Evolutionary conservation across 1,140 invertebrate genomes (phyloP).

Genomic region (Megalopta genalis): DNA sequence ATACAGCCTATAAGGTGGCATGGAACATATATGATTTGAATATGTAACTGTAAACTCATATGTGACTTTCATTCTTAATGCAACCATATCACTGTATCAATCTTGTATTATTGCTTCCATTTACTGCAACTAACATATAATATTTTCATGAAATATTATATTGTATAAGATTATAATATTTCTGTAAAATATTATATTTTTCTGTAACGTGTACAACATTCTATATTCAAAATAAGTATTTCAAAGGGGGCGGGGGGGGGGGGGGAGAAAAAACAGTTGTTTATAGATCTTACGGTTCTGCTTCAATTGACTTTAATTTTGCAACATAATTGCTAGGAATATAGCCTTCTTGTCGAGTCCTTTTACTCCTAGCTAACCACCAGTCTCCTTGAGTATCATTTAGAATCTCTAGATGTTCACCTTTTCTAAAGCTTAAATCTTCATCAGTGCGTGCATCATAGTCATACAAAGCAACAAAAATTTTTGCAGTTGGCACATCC

Average conservation of each 20-base stretch:
- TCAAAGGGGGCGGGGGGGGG: no score
- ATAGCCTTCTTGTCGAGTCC: conserved; percentile 97
- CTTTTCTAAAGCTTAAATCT: conserved; percentile 98
- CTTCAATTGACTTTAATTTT: conserved; percentile 98
- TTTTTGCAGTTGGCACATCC: conserved; percentile 87
- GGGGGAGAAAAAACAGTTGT: not conserved
- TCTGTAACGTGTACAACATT: no score
- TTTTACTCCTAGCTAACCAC: conserved; percentile 98
- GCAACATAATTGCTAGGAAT: conserved; percentile 99
- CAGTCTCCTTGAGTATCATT: conserved; percentile 99
- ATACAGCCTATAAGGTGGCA: not conserved
- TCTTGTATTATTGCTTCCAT: not conserved
- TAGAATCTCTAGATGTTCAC: conserved; percentile 98
- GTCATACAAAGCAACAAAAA: conserved; percentile 98
- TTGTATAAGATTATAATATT: no score
- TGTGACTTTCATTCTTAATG: conserved; percentile 45
- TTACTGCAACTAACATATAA: not conserved
- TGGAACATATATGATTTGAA: conserved; percentile 6
- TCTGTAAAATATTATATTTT: no score
- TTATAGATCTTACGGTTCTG: conserved; percentile 94
- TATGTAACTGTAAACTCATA: conserved; percentile 55
- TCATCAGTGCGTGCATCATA: conserved; percentile 99
- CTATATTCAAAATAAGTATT: not conserved
- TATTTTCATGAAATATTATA: not conserved
- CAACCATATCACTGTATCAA: not conserved